A percentile compares a stretch with the other conserved stretches of the same genome.
phyloP scores from a whole-genome alignment of 2,888 invertebrate genomes.

The Calephelis perditalis region DNA sequence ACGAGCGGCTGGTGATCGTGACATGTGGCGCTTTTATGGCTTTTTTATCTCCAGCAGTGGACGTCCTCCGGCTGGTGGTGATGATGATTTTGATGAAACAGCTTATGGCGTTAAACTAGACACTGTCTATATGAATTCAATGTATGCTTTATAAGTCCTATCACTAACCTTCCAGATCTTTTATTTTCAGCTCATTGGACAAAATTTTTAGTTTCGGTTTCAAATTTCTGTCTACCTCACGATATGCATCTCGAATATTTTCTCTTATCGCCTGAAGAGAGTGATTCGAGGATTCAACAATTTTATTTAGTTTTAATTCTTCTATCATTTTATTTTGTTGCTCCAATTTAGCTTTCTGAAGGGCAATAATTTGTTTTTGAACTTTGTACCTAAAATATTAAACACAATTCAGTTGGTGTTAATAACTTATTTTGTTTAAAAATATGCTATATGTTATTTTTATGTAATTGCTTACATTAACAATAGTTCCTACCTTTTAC shows the following conservation, averaged over 20 bases:
- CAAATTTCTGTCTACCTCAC: conserved; percentile 73
- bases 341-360: conserved; percentile 83
- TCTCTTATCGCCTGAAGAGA: conserved; percentile 77
- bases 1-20: too few relatives aligned
- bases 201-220: conserved; percentile 77
- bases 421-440: neutral
- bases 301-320: conserved; percentile 83
- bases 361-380: conserved; percentile 85
- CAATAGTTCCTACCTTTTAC: neutral
- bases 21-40: too few relatives aligned
- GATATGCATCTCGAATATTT: conserved; percentile 75
- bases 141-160: neutral
- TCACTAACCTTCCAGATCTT: conserved; percentile 58
- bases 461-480: too few relatives aligned
- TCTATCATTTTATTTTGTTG: conserved; percentile 86
- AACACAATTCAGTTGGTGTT: neutral
- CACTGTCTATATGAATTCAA: too few relatives aligned
- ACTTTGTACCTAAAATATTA: conserved; percentile 77
- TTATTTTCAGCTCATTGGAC: conserved; percentile 63
- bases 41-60: too few relatives aligned
- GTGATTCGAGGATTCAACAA: conserved; percentile 80
- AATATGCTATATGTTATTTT: too few relatives aligned
- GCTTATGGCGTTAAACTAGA: too few relatives aligned
- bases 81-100: too few relatives aligned
- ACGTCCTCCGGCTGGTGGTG: too few relatives aligned